Evolutionary conservation across 2,113 vertebrate genomes (phyloP).

Genomic region (Coregonus clupeaformis): DNA sequence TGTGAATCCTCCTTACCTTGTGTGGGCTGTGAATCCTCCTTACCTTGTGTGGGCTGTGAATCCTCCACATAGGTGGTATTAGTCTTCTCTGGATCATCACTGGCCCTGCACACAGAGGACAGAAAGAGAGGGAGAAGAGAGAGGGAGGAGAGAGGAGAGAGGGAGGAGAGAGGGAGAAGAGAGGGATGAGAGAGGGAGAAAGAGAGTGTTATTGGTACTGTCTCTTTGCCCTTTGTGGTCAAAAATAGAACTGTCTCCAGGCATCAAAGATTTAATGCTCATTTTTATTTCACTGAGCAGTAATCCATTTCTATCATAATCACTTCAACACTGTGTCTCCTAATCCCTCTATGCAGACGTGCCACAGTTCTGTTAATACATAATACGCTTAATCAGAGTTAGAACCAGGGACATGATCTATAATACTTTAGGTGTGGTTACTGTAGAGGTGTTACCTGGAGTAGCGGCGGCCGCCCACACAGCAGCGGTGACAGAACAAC

Average conservation of each 20-base stretch:
- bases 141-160: not conserved
- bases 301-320: conserved; percentile 24
- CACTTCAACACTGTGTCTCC: not conserved
- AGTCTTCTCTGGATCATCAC: conserved; percentile 94
- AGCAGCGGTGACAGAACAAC: conserved; percentile 89
- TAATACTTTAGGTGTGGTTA: no score
- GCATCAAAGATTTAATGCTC: conserved; percentile 15
- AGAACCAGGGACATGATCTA: no score
- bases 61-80: conserved; percentile 92
- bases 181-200: not conserved
- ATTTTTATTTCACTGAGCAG: not conserved
- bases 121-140: not conserved
- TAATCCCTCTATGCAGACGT: conserved; percentile 19
- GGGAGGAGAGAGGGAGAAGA: not conserved
- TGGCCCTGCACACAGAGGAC: conserved; percentile 72
- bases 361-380: no score
- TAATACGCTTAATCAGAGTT: no score
- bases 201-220: not conserved
- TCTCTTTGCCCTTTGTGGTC: not conserved
- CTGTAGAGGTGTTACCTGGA: conserved; percentile 77
- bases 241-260: conserved; percentile 5
- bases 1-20: conserved; percentile 93
- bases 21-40: conserved; percentile 71
- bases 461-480: conserved; percentile 78
- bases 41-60: conserved; percentile 87